Conservation (phyloP, 1,140 invertebrate species). For the Gryllus bimaculatus region DNA sequence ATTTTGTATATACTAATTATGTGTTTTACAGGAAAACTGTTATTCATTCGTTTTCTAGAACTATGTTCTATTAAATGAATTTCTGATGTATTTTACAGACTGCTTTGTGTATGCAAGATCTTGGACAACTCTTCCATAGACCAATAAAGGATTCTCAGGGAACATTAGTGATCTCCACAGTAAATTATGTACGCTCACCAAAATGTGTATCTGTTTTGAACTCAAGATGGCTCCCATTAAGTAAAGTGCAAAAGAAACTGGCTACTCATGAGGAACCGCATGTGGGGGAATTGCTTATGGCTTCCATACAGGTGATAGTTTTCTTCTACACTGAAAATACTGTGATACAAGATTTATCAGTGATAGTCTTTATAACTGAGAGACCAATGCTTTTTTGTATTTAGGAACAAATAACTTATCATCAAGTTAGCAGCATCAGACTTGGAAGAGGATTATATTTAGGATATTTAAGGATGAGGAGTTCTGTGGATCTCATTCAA, state of each 20-base stretch:
- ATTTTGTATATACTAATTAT: no score
- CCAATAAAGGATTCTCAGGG: slow-evolving; percentile 79
- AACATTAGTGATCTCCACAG: slow-evolving; percentile 79
- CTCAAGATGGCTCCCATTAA: slow-evolving; percentile 78
- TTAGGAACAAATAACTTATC: slow-evolving; percentile 82
- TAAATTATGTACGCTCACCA: slow-evolving; percentile 72
- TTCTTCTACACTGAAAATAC: no score
- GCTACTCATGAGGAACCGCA: slow-evolving; percentile 56
- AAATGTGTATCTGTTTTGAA: slow-evolving; percentile 78
- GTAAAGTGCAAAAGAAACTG: slow-evolving; percentile 53
- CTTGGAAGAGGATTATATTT: slow-evolving; percentile 81
- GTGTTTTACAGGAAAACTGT: no score
- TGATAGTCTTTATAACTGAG: no score
- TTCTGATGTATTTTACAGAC: slow-evolving; percentile 37
- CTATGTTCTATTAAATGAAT: not conserved
- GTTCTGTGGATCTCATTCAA: slow-evolving; percentile 85
- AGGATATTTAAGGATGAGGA: slow-evolving; percentile 91
- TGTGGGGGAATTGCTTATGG: slow-evolving; percentile 71
- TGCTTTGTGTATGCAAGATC: slow-evolving; percentile 78
- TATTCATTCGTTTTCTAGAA: no score
- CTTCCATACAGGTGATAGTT: slow-evolving; percentile 55
- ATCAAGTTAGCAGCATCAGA: slow-evolving; percentile 74
- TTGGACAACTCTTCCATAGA: slow-evolving; percentile 87
- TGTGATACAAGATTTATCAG: no score
- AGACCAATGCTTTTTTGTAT: not conserved